Base-by-base conservation (phyloP, 2,797 vertebrate genomes). In the Phrynocephalus vlangalii region DNA sequence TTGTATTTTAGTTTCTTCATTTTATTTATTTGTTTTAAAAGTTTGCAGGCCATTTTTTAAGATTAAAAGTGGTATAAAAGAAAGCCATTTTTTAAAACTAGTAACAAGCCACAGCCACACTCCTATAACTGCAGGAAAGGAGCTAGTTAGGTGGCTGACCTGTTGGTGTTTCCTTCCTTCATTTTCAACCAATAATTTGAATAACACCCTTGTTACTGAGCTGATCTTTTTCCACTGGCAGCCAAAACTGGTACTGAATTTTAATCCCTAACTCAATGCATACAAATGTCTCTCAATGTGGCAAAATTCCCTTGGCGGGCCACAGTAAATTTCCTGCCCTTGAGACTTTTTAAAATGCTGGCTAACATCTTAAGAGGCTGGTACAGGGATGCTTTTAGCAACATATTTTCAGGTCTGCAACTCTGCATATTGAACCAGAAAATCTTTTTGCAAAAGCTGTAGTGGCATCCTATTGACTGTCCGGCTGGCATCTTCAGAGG, bases 1-100 rank as follows among this genome's bases (percentile, higher is more conserved):
- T n/a, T 80, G 70, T 52, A 67, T 56, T 87, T 26, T 52, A 71
- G 38, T 70, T n/a, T 24, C 16, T 70, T 11, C n/a, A 22, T 50
- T 66, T 86, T 75, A 26, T 76, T 81, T 82, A 76, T 82, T 82
- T 82, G 30, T 86, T 86, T 52, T 33, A 72, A 78, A 26, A 10
- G 11, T 44, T 60, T 60, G 20, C 38, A 52, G 22, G 48, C 1
- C 1, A 26, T 13, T 26, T 75, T 13, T 33, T 75, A n/a, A 75
- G 52, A 79, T 68, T 70, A n/a, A 86, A 86, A 86, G 79, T 66
- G 22, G 28, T 5, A 13, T n/a, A 66, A 28, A 50, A 72, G 44
- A 63, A 86, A 80, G 1, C 72, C 44, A 28, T 18, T 68, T 70
- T 48, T n/a, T 44, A 24, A n/a, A 82, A 24, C 63, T 28, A 18